Evolutionary conservation across 2,888 invertebrate species (phyloP).

Genomic region (Chloromyia formosa): DNA sequence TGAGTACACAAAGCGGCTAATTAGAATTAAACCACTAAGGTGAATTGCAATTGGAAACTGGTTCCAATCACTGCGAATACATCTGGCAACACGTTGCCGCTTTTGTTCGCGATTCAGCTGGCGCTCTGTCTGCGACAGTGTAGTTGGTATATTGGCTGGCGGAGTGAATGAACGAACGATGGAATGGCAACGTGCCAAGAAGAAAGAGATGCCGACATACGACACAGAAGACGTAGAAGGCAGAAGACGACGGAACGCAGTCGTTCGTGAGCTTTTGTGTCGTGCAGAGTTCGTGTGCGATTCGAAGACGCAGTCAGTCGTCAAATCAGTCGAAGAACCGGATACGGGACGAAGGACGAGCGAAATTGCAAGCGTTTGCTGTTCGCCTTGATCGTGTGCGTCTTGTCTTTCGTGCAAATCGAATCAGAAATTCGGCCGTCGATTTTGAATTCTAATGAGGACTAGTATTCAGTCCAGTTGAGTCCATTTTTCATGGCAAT

Average conservation of each 20-base stretch:
- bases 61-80: not conserved
- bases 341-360: not conserved
- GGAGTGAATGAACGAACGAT: conserved; percentile 25
- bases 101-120: conserved; percentile 12
- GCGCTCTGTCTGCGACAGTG: conserved; percentile 3
- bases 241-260: conserved; percentile 40
- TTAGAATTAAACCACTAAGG: not conserved
- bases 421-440: not conserved
- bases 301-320: not conserved
- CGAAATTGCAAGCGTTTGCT: not conserved
- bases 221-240: not conserved
- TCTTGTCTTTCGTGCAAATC: not conserved
- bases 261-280: conserved; percentile 48
- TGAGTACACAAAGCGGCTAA: no score
- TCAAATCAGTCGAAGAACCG: not conserved
- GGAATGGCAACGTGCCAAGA: conserved; percentile 27
- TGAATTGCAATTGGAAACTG: conserved; percentile 6
- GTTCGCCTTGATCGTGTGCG: not conserved
- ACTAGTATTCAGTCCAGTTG: no score
- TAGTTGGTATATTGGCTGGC: not conserved
- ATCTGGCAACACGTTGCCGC: conserved; percentile 27
- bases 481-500: no score
- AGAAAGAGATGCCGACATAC: not conserved
- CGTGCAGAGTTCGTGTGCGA: conserved; percentile 35
- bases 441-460: not conserved